Conservation (phyloP, 2,797 vertebrate genomes). For the Microctenopoma lineatum region DNA sequence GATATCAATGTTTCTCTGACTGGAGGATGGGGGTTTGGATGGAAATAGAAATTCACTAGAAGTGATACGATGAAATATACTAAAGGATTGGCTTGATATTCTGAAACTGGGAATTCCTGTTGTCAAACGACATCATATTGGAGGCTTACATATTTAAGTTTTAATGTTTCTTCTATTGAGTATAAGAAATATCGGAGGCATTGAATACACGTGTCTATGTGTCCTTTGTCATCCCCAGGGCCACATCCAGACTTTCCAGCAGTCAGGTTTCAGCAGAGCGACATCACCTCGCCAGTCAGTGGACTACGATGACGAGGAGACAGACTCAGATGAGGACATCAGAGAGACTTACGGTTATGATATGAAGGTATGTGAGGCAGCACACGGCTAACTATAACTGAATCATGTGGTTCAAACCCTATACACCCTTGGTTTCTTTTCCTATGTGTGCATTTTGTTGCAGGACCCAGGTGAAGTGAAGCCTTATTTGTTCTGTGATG, state of each 20-base stretch:
- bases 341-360: conserved; percentile 96
- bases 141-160: no score
- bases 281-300: conserved; percentile 91
- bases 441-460: not conserved
- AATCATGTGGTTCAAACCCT: fast-evolving
- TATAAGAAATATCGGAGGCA: not conserved
- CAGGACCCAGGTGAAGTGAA: conserved; percentile 96
- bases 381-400: not conserved
- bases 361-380: conserved; percentile 84
- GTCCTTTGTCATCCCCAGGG: conserved; percentile 80
- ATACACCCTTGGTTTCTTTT: not conserved
- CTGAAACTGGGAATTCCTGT: not conserved
- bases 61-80: conserved; percentile 17
- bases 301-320: conserved; percentile 98
- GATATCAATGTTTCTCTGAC: not conserved
- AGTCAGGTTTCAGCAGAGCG: conserved; percentile 94
- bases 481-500: conserved; percentile 97
- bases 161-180: not conserved
- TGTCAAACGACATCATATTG: not conserved
- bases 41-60: conserved; percentile 23
- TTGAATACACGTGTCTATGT: not conserved
- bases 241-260: conserved; percentile 97
- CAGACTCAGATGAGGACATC: conserved; percentile 97
- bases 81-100: not conserved
- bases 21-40: not conserved